Evolutionary conservation across 2,113 vertebrate species (phyloP), one percentile per base, ranked within the genome.

Genomic region (Haplochromis burtoni): DNA sequence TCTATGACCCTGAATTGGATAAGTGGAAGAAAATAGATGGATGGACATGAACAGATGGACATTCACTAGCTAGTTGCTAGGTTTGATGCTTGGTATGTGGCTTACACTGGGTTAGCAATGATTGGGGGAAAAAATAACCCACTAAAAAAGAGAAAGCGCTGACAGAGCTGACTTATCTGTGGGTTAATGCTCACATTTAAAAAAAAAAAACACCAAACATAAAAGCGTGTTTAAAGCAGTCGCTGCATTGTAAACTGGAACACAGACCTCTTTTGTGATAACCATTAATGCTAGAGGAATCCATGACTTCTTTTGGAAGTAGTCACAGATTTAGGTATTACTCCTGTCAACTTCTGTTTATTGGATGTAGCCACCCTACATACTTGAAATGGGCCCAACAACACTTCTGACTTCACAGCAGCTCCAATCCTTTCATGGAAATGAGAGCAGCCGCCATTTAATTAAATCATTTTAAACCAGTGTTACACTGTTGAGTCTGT

Each of bases 401-500:
- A 40, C 80, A 47, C 10, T 29, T 63, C 38, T 51, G 79, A 33
- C 5, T 83, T 51, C 26, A 17, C 29, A 73, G 38, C 66, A 29
- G 47, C 71, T 29, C 16, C 7, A 2, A 31, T 86, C 87, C 85
- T 89, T 91, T 80, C 33, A 88, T 89, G 85, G 89, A 88, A 87
- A 49, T 31, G 13, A 78, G 31, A 85, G 21, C 54, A 80, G 71
- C 54, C 16, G 9, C 26, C 80, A 53, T 14, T 38, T 66, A 12
- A 66, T 66, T 13, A 2, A 38, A 66, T 66, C 6, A 21, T 21
- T 66, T 66, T 66, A 66, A 35, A 66, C 33, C 31, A 16, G 31
- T 21, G 80, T 73, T n/a, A 24, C 16, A 63, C 7, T 13, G 29
- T 6, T 55, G 5, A 49, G 33, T 10, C 16, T 24, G 14, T 61